A percentile compares a stretch with the other conserved stretches of the same genome.
phyloP scores from a whole-genome alignment of 1,140 invertebrate species.

The Papilio machaon region DNA sequence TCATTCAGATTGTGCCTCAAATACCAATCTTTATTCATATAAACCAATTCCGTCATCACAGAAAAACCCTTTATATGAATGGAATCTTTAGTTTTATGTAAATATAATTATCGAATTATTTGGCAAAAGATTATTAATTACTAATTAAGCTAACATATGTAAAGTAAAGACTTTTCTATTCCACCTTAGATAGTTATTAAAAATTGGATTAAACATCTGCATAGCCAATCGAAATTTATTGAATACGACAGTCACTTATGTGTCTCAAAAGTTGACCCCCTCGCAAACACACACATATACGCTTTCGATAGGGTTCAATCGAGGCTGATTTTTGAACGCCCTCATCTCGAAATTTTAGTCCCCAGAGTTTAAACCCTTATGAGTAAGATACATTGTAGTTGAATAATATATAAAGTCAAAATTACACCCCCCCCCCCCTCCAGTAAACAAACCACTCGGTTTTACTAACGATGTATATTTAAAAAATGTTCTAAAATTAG shows the following conservation, averaged over 20 bases:
- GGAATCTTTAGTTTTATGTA: too few species aligned
- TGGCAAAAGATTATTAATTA: too few species aligned
- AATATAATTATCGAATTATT: too few species aligned
- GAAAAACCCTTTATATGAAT: too few species aligned
- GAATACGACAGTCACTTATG: conserved; percentile 38
- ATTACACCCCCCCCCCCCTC: conserved; percentile 60
- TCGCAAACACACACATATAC: conserved; percentile 44
- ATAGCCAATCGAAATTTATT: conserved; percentile 8
- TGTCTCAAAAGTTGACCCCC: conserved; percentile 46
- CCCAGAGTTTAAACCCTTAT: conserved; percentile 71
- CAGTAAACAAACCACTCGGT: conserved; percentile 47
- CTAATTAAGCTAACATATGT: too few species aligned
- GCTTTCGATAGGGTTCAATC: conserved; percentile 73
- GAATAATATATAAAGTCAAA: conserved; percentile 71
- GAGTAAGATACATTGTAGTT: conserved; percentile 69
- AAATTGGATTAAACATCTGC: not conserved
- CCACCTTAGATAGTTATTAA: not conserved
- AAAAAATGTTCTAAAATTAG: conserved; percentile 33
- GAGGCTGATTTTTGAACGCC: conserved; percentile 73
- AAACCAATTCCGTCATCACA: too few species aligned
- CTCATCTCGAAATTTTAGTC: conserved; percentile 69
- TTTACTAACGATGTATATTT: conserved; percentile 32
- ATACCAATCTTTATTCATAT: too few species aligned
- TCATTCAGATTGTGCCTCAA: too few species aligned
- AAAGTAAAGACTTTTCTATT: not conserved